phyloP scores from a whole-genome alignment of 2,888 invertebrate species.

The Cheilosia grossa region DNA sequence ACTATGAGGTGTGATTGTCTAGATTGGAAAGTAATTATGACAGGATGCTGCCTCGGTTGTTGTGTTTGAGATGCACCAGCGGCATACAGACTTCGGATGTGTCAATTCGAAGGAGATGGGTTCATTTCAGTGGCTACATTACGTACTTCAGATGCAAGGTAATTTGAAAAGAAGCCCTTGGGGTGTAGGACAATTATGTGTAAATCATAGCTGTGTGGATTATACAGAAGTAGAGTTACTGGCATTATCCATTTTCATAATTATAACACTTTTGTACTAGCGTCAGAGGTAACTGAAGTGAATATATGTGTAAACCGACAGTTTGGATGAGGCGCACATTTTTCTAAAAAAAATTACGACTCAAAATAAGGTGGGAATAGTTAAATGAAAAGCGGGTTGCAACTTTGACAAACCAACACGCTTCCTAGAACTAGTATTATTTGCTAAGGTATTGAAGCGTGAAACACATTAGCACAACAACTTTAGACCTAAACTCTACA shows the following conservation, averaged over 20 bases:
- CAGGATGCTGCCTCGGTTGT: constrained; percentile 21
- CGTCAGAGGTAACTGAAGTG: too few species aligned
- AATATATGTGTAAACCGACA: too few species aligned
- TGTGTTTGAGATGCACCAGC: not conserved
- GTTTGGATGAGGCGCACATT: too few species aligned
- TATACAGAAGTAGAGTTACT: not conserved
- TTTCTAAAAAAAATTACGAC: too few species aligned
- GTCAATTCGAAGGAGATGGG: not conserved
- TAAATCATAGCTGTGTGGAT: not conserved
- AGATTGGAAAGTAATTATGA: constrained; percentile 70
- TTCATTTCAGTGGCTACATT: not conserved
- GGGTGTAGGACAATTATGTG: not conserved
- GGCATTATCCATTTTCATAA: not conserved
- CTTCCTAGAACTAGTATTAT: too few species aligned
- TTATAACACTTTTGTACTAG: not conserved
- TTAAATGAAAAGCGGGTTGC: too few species aligned
- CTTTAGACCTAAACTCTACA: too few species aligned
- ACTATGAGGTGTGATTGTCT: constrained; percentile 63
- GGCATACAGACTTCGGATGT: not conserved
- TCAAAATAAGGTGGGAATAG: too few species aligned
- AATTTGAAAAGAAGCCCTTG: not conserved
- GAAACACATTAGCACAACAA: too few species aligned
- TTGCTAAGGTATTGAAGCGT: too few species aligned
- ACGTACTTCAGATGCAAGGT: not conserved
- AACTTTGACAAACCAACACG: too few species aligned